Conservation (phyloP, 2,113 vertebrate species). For the Reinhardtius hippoglossoides region DNA sequence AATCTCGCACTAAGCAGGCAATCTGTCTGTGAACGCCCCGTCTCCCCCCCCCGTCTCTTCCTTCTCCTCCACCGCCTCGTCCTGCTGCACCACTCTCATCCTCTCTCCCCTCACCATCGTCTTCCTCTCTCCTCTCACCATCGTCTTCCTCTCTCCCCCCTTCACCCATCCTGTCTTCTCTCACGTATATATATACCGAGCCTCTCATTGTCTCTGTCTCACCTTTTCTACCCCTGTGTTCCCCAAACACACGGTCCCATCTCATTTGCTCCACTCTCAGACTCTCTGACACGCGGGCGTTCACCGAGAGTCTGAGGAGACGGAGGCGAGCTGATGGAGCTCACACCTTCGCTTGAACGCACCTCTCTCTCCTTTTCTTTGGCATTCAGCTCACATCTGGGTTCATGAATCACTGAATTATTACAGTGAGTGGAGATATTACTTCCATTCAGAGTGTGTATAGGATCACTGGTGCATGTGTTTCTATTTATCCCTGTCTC, state of each 20-base stretch:
- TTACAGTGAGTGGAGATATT: background rate
- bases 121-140: conserved; percentile 12
- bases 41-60: background rate
- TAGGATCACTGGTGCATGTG: no score
- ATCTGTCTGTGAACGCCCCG: conserved; percentile 14
- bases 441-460: no score
- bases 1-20: conserved; percentile 29
- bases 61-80: background rate
- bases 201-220: conserved; percentile 19
- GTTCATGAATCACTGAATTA: conserved; percentile 25
- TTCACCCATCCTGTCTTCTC: background rate
- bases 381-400: no score
- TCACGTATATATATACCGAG: background rate
- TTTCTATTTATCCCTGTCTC: no score
- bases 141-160: conserved; percentile 1
- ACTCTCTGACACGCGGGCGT: conserved; percentile 42
- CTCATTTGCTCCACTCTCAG: conserved; percentile 65
- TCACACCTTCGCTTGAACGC: conserved; percentile 22
- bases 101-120: no score
- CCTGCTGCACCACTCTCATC: background rate
- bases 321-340: conserved; percentile 3
- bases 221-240: background rate
- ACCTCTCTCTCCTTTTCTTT: background rate
- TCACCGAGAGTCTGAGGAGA: background rate
- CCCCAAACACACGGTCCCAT: conserved; percentile 15